Evolutionary conservation across 2,113 vertebrate species (phyloP).

Genomic region (Platichthys flesus): DNA sequence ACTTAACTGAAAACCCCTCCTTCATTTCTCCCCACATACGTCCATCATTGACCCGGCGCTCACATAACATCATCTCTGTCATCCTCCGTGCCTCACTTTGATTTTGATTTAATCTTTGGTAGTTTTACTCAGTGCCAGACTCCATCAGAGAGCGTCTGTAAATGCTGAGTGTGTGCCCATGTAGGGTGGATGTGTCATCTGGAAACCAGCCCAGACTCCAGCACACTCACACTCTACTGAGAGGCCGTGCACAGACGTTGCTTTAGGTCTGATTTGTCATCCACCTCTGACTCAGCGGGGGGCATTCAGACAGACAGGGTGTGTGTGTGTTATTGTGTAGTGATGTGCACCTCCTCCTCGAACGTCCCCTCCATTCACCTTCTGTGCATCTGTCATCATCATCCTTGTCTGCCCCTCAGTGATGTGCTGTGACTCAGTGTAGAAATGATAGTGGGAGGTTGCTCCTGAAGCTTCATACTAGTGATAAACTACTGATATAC

Average conservation of each 20-base stretch:
- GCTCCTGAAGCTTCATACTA: not conserved
- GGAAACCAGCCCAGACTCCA: constrained; percentile 23
- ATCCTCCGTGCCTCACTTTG: not conserved
- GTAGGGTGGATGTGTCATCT: constrained; percentile 56
- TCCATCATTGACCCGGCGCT: not conserved
- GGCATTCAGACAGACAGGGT: constrained; percentile 14
- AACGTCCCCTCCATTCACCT: constrained; percentile 16
- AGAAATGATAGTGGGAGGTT: not conserved
- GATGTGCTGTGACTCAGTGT: constrained; percentile 34
- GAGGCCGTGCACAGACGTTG: not conserved
- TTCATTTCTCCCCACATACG: not conserved
- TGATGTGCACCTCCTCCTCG: not conserved
- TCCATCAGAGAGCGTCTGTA: not conserved
- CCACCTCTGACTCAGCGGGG: constrained; percentile 63
- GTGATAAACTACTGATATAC: not conserved
- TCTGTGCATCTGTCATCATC: constrained; percentile 19
- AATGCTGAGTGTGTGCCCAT: constrained; percentile 7
- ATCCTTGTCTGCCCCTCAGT: not conserved
- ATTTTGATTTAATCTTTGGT: not conserved
- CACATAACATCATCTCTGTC: not conserved
- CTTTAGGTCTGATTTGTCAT: constrained; percentile 60
- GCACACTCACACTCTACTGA: not conserved
- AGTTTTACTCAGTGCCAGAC: not conserved
- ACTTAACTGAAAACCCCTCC: too few species aligned
- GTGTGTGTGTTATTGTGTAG: not conserved